phyloP scores from a whole-genome alignment of 2,113 vertebrate genomes.

The Edolisoma coerulescens region DNA sequence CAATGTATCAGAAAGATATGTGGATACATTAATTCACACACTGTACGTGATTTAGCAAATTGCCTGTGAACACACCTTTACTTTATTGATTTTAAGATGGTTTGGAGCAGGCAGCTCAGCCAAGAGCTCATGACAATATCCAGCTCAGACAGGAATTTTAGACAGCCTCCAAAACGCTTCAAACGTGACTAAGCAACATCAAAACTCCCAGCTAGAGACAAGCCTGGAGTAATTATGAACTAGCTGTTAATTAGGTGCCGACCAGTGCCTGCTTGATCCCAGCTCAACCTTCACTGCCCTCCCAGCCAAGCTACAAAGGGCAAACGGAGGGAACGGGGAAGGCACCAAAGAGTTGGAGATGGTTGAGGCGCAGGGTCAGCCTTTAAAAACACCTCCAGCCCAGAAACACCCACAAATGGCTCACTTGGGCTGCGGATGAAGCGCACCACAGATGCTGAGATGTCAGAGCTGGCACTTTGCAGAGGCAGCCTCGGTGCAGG shows the following conservation, averaged over 20 bases:
- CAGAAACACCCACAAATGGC: fast-evolving
- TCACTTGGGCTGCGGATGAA: not conserved
- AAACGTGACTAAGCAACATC: not conserved
- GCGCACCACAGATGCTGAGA: not conserved
- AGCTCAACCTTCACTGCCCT: not conserved
- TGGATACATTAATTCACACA: not conserved
- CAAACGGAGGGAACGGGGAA: not conserved
- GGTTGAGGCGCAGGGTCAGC: fast-evolving
- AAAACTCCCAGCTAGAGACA: not conserved
- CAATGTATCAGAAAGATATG: not conserved
- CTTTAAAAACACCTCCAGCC: not conserved
- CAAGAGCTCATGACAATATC: not conserved
- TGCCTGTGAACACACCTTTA: not conserved
- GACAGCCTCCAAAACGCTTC: not conserved
- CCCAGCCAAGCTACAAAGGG: not conserved
- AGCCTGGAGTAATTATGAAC: not conserved
- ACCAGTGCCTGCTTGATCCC: not conserved
- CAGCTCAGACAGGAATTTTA: not conserved
- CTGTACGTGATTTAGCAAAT: fast-evolving
- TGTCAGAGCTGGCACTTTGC: not conserved
- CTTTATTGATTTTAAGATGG: not conserved
- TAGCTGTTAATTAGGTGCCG: not conserved
- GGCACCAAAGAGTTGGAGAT: fast-evolving
- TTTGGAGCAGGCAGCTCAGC: not conserved
- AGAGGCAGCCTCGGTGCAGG: not conserved